These are phyloP conservation scores for Pseudomyrmex gracilis DNA, from an alignment of 1,140 invertebrate genomes.

Conservation along the genomic window DNA sequence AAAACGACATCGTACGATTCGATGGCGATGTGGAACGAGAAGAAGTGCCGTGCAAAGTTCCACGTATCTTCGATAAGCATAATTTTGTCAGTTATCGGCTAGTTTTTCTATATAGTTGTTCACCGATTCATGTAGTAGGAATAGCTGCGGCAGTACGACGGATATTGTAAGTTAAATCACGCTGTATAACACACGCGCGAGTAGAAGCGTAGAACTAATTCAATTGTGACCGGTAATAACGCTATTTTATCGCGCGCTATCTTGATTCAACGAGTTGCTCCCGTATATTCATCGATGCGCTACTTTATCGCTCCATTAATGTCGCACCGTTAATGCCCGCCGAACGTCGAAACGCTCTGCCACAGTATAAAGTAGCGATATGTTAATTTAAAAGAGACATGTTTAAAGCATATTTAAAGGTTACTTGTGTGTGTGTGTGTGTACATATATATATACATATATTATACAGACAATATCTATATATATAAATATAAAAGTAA, in stretches of 20 bases:
- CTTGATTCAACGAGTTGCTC: constrained; percentile 15
- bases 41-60: constrained; percentile 20
- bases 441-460: too few relatives aligned
- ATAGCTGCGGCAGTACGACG: too few relatives aligned
- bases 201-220: background rate
- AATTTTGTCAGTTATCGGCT: constrained; percentile 13
- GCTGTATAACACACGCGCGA: background rate
- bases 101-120: constrained; percentile 6
- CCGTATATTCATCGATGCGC: constrained; percentile 22
- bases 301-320: constrained; percentile 38
- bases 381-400: too few relatives aligned
- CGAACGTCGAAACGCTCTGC: background rate
- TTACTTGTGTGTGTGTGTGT: too few relatives aligned
- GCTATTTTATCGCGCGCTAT: constrained; percentile 36
- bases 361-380: background rate
- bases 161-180: background rate
- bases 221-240: constrained; percentile 23
- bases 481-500: background rate
- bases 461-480: too few relatives aligned
- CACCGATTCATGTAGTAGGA: background rate
- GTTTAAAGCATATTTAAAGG: background rate
- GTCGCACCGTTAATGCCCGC: constrained; percentile 3
- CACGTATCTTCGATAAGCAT: constrained; percentile 36
- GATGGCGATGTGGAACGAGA: background rate
- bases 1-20: constrained; percentile 52